These are phyloP conservation scores for Lordiphosa andalusiaca DNA, from an alignment of 2,888 invertebrate species.

Conservation along the genomic window DNA sequence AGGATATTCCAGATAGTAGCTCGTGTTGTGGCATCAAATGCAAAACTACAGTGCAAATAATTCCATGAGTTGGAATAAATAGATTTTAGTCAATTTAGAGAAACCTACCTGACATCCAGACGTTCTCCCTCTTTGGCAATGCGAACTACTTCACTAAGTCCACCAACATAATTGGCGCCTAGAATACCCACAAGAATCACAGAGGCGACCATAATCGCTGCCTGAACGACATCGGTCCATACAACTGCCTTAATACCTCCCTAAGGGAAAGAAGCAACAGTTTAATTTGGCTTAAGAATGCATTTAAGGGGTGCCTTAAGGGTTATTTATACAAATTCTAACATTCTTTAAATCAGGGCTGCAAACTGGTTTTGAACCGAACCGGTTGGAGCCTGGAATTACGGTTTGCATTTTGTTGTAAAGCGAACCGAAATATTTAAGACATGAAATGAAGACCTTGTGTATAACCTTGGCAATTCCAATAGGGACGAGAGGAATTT, in stretches of 20 bases:
- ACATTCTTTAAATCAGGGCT: too few species aligned
- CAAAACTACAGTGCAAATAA: constrained; percentile 80
- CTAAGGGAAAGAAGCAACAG: constrained; percentile 47
- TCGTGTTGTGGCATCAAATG: constrained; percentile 83
- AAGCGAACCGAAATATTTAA: too few species aligned
- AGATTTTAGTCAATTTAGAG: too few species aligned
- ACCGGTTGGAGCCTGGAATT: too few species aligned
- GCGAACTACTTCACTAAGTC: constrained; percentile 76
- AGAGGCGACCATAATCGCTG: constrained; percentile 78
- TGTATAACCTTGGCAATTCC: too few species aligned
- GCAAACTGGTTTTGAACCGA: too few species aligned
- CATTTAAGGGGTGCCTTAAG: too few species aligned
- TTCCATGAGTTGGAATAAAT: not conserved
- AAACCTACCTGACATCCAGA: constrained; percentile 77
- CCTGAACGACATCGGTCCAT: constrained; percentile 82
- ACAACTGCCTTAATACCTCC: constrained; percentile 82
- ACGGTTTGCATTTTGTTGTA: too few species aligned
- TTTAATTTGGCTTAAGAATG: not conserved
- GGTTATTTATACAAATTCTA: too few species aligned
- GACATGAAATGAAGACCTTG: too few species aligned
- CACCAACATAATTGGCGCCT: constrained; percentile 79
- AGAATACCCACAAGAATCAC: constrained; percentile 78
- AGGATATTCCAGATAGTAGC: constrained; percentile 85
- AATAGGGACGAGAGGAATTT: too few species aligned
- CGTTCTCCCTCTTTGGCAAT: constrained; percentile 77